Base-by-base conservation (phyloP, 2,888 invertebrate species). In the Azorinus chamasolen region DNA sequence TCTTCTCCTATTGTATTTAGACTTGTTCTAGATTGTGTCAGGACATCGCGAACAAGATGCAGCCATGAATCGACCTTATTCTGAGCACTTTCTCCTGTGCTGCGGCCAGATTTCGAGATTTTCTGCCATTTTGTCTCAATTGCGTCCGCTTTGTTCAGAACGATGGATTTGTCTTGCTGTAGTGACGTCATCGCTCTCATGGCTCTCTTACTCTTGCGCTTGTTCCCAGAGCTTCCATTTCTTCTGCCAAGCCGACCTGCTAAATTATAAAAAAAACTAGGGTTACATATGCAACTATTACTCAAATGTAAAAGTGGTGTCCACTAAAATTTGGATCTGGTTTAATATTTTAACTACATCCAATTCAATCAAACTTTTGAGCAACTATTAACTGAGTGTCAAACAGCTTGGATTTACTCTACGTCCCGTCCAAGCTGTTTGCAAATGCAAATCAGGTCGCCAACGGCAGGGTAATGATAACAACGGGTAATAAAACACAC, bases 1-100 rank as follows among this genome's bases (percentile, higher is more conserved):
- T 89, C 87, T 45, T 89, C 87, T 5, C 85, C 81, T 45, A 87
- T 86, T 25, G 87, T 85, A 62, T 88, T 87, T 16, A 87, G 72
- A 46, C 86, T 87, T 37, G 81, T 83, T 22, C 86, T 69, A 2
- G 88, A 87, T 51, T 88, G 87, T 3, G 83, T 79, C 24, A 88
- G 51, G 1, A 86, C 86, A 27, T 85, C 84, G 39, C 83, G 72
- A 20, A 87, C 80, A 12, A 89, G 66, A 22, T 83, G 83, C 10
- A 86, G 80, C 89, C 89, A 88, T 50, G 86, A 86, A 51, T 88
- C 87, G 1, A 86, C 85, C 55, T 81, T 83, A 41, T 73, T 76
- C 12, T 63, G 64, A 16, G 77, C 54, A 25, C 55, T 66, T 48
- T 70, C 72, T 12, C 75, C 74, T 1, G 53, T 57, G 12, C 72